Evolutionary conservation across 2,888 invertebrate genomes (phyloP).

Genomic region (Ophion ellenae): DNA sequence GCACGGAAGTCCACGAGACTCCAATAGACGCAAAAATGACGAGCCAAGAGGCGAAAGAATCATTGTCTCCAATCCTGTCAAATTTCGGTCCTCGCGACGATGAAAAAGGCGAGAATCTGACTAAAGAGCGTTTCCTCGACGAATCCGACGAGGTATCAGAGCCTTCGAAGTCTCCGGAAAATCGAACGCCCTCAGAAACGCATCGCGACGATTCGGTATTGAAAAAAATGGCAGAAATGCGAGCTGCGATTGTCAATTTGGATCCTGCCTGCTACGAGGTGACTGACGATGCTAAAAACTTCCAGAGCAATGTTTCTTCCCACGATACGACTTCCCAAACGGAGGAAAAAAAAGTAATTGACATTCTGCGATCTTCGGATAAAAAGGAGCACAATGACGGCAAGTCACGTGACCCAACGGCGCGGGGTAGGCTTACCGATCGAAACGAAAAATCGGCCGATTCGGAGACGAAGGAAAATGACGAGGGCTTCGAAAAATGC

Average conservation of each 20-base stretch:
- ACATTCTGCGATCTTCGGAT: conserved; percentile 10
- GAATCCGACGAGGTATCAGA: neutral
- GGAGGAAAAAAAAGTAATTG: neutral
- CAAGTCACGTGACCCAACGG: neutral
- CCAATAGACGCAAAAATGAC: neutral
- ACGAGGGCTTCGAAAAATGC: conserved; percentile 4
- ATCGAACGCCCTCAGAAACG: neutral
- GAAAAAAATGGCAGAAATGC: conserved; percentile 12
- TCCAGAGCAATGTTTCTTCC: neutral
- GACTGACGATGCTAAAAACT: neutral
- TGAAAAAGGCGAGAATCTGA: neutral
- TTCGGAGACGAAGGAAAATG: neutral
- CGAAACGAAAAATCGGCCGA: neutral
- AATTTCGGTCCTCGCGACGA: neutral
- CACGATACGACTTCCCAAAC: neutral
- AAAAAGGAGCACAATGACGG: neutral
- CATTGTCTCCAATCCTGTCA: neutral
- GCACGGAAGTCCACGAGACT: neutral
- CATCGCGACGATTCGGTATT: neutral
- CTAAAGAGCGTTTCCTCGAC: neutral
- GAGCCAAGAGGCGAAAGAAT: neutral
- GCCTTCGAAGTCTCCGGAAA: conserved; percentile 6
- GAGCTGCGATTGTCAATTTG: neutral
- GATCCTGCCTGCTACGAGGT: neutral
- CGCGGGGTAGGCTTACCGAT: neutral